Base-by-base conservation (phyloP, 2,888 invertebrate species). In the Meliscaeva auricollis region DNA sequence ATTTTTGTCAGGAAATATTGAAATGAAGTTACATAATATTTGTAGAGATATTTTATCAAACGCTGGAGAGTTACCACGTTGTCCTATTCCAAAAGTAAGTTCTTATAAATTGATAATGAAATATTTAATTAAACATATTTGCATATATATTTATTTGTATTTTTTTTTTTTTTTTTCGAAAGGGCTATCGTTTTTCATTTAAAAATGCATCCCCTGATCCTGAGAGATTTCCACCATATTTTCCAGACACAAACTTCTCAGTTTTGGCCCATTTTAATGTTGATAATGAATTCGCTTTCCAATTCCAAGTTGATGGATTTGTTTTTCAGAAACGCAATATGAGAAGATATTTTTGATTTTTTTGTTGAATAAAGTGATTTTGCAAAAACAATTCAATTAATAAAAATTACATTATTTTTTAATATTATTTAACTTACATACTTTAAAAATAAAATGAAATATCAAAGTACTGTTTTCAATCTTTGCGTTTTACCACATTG, bases 81-180 rank as follows among this genome's bases (percentile, higher is more conserved):
- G 70, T 58, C 70, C 70, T 6, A 11, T 72, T n/a, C 20, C 11
- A 1, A 30, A 70, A 32, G 54, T 70, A 4, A 70, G 69, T 70
- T 17, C 5, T 15, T 7, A n/a, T 8, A 38, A 38, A 13, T 9
- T 38, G 9, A 1, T 30, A 17, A 26, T 17, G 6, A 32, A 3
- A 20, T 11, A 2, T 46, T 11, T 5, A 0, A 17, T 6, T 17
- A 2, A n/a, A n/a, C n/a, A n/a, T n/a, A n/a, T n/a, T n/a, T n/a
- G n/a, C n/a, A n/a, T n/a, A n/a, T n/a, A n/a, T n/a, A n/a, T n/a
- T n/a, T n/a, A n/a, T n/a, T 54, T 9, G 0, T 2, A 6, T 7
- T 13, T n/a, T 38, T n/a, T 60, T 4, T 60, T 22, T 13, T 35
- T 9, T 41, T 60, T 13, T 44, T 8, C n/a, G n/a, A n/a, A 9